These are phyloP conservation scores for Aix galericulata DNA, from an alignment of 2,113 vertebrate species.

Conservation along the genomic window DNA sequence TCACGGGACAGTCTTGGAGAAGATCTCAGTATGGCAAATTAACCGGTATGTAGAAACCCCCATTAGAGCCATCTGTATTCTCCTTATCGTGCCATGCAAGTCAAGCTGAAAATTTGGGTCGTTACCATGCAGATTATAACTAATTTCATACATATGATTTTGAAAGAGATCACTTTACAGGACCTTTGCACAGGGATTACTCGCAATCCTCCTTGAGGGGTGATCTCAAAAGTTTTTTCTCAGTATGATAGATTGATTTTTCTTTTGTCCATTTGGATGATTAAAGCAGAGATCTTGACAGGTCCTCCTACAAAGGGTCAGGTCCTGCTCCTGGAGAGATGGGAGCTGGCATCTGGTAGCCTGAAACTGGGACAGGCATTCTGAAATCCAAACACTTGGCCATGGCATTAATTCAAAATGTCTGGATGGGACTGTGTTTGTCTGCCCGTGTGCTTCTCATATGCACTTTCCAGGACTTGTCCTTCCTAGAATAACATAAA, in stretches of 20 bases:
- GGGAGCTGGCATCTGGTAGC: conserved; percentile 52
- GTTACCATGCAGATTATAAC: conserved; percentile 75
- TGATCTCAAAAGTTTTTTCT: conserved; percentile 69
- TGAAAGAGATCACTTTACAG: conserved; percentile 76
- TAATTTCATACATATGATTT: conserved; percentile 78
- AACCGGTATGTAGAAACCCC: not conserved
- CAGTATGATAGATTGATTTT: conserved; percentile 64
- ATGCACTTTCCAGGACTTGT: conserved; percentile 2
- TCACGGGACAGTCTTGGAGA: not conserved
- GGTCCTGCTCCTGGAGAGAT: conserved; percentile 34
- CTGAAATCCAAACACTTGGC: conserved; percentile 30
- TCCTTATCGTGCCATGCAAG: conserved; percentile 56
- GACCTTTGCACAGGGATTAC: conserved; percentile 74
- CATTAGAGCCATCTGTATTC: conserved; percentile 44
- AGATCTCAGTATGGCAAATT: not conserved
- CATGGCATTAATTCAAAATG: conserved; percentile 39
- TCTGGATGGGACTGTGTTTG: not conserved
- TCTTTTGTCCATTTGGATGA: conserved; percentile 48
- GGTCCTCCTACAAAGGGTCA: conserved; percentile 51
- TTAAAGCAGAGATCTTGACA: conserved; percentile 53
- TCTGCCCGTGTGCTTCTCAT: not conserved
- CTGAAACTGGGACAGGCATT: conserved; percentile 30
- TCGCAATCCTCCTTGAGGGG: conserved; percentile 68
- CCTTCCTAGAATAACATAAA: conserved; percentile 8
- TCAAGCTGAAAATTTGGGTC: conserved; percentile 65